Base-by-base conservation (phyloP, 2,113 vertebrate genomes). In the Apteryx mantelli region DNA sequence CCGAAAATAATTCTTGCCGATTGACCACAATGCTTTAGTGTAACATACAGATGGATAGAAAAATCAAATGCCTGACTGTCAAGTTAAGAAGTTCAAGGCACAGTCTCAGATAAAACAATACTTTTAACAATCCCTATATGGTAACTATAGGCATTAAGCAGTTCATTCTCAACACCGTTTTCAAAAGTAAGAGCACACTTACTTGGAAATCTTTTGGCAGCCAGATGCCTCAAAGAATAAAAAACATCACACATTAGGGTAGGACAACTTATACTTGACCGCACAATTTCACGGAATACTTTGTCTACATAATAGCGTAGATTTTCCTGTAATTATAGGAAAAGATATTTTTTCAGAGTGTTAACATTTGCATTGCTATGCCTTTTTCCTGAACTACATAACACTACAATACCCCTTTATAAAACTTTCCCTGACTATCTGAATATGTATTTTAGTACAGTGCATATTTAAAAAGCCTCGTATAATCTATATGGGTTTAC, bases 231-330 rank as follows among this genome's bases (percentile, higher is more conserved):
- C 88, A 99, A 97, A 68, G 99, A 99, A 95, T 98, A 99, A 96
- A 99, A 99, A 88, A 99, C 97, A 53, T 99, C 99, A 97, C 99
- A 99, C 99, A 99, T 99, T 28, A 99, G 97, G n/a, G 99, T 99
- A 68, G 99, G 99, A 94, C 99, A 99, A 97, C 98, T 99, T 94
- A 99, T 99, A 95, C 99, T 99, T n/a, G 99, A 99, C 88, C 98
- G 98, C 32, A 99, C 98, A 97, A 99, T 99, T 89, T 99, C 99
- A 86, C 97, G 99, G 97, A 99, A 99, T n/a, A 99, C 99, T 94
- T 99, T 99, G 98, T 99, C 99, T 77, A 99, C 99, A 24, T 99
- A 99, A 88, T 98, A 98, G 94, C 99, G 99, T 38, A 99, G 98
- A 91, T 99, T 99, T 96, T 99, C 99, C 99, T 99, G 97, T 53